Base-by-base conservation (phyloP, 2,888 invertebrate species). In the Zhuqinia jingwanae region DNA sequence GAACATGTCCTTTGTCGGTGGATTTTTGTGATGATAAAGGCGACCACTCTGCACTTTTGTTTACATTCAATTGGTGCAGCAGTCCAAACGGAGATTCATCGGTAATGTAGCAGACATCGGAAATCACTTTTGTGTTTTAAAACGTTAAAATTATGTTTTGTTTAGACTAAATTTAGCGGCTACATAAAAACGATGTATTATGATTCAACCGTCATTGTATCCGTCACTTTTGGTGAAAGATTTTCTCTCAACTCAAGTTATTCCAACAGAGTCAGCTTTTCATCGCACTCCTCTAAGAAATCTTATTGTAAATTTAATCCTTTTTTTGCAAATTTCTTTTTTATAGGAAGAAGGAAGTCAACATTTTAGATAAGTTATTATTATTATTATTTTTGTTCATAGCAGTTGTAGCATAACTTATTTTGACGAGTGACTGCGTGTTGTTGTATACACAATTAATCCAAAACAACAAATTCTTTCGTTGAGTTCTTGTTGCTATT, bases 31-130 rank as follows among this genome's bases (percentile, higher is more conserved):
- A 27, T 15, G 36, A 60, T 27, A 22, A 20, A 17, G 13, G 45
- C 42, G 68, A 45, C 42, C 68, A 17, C 45, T n/a, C 36, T 17
- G 17, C 65, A 17, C 8, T 36, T 36, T 36, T 36, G 36, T 36
- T 36, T 36, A 36, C 36, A 36, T 36, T 65, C 1, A 42, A 36
- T 42, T 3, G 8, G 8, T 6, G 17, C 10, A 45, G 68, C 42
- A 10, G 45, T 36, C 36, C 22, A 8, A 36, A 36, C 17, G 22
- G 42, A 36, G 22, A 13, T n/a, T n/a, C n/a, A 68, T 11, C 36
- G 30, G 60, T 30, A 65, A 68, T 20, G 68, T 8, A 17, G 63
- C 36, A 68, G 42, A 42, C 42, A 25, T 68, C 68, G 68, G 63
- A 8, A 65, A 65, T 36, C 36, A 36, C 11, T 30, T 65, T 36